Percentiles rank a stretch among this genome's conserved stretches.
Evolutionary conservation across 2,113 vertebrate genomes (phyloP).

Genomic region (Caranx melampygus): DNA sequence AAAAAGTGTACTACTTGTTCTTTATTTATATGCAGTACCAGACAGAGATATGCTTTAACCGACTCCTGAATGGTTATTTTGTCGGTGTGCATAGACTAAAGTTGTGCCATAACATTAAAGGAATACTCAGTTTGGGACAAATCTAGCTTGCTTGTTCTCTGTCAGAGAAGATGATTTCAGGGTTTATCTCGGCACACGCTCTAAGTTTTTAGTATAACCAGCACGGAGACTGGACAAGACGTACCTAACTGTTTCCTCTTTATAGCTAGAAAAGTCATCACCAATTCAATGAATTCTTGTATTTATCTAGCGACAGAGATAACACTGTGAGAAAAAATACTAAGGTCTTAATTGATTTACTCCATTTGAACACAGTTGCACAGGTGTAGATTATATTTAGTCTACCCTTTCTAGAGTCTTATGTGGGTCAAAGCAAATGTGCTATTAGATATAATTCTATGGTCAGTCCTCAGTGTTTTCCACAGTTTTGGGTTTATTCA

Average conservation of each 20-base stretch:
- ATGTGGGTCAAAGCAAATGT: not conserved
- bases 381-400: not conserved
- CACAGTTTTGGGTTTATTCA: not conserved
- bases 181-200: not conserved
- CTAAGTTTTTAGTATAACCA: conserved; percentile 19
- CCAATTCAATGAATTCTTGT: too few relatives aligned
- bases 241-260: not conserved
- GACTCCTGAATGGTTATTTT: conserved; percentile 69
- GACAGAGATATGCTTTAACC: conserved; percentile 61
- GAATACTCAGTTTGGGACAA: conserved; percentile 40
- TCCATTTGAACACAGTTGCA: not conserved
- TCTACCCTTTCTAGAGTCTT: not conserved
- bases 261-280: not conserved
- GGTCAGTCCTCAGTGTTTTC: not conserved
- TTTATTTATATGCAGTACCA: conserved; percentile 63
- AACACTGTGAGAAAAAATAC: not conserved
- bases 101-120: conserved; percentile 54
- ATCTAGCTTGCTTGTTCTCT: not conserved
- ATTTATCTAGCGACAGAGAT: not conserved
- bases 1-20: conserved; percentile 59
- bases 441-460: not conserved
- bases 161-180: conserved; percentile 3
- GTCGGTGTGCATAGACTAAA: conserved; percentile 54
- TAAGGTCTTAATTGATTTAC: not conserved
- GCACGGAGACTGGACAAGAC: not conserved